These are phyloP conservation scores for Diaphora mendica DNA, from an alignment of 2,888 invertebrate genomes.

Conservation along the genomic window DNA sequence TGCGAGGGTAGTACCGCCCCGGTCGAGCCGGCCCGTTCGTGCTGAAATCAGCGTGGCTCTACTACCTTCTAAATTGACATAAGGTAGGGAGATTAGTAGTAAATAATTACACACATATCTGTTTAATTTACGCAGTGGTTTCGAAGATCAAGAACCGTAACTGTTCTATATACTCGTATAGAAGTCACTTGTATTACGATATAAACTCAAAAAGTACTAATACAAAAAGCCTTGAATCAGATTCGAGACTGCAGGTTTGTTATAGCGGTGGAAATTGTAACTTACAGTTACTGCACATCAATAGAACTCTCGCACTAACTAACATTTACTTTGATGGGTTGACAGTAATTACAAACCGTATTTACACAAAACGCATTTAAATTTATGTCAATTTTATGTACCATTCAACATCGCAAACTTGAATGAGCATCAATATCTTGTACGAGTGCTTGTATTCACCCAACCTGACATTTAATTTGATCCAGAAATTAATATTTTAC, in stretches of 20 bases:
- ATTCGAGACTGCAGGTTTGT: neutral
- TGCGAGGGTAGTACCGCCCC: too few relatives aligned
- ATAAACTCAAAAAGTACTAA: too few relatives aligned
- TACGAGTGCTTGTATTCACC: neutral
- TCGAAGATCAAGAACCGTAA: neutral
- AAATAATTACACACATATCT: too few relatives aligned
- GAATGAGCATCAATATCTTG: neutral
- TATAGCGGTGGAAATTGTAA: neutral
- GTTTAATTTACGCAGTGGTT: too few relatives aligned
- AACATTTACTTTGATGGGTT: neutral
- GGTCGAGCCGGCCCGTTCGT: too few relatives aligned
- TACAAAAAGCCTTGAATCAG: neutral
- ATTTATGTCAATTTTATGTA: too few relatives aligned
- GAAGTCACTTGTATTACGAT: neutral
- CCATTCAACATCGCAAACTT: neutral
- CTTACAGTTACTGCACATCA: neutral
- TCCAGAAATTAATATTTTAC: neutral
- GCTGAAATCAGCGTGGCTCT: too few relatives aligned
- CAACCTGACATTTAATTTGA: neutral
- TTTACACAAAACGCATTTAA: neutral
- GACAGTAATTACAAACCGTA: neutral
- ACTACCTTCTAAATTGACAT: too few relatives aligned
- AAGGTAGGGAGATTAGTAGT: too few relatives aligned
- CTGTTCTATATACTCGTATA: neutral
- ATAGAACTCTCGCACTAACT: neutral